Percentiles rank a stretch among this genome's conserved stretches.
Conservation (phyloP, 2,888 invertebrate species). For the Melipona bicolor region DNA sequence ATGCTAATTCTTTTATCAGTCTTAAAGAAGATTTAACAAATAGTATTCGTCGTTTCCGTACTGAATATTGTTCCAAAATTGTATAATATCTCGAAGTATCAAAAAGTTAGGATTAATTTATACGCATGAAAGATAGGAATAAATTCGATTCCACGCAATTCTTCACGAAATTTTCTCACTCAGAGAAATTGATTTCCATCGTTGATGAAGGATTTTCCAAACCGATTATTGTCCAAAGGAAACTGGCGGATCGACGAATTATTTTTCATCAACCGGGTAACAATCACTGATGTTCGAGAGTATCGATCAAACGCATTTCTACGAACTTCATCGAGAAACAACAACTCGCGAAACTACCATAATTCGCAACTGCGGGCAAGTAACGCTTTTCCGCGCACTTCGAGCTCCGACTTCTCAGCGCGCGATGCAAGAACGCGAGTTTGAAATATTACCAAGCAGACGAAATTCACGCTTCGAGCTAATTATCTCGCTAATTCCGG, state of each 20-base stretch:
- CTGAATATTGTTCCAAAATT: too few species aligned
- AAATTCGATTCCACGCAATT: too few species aligned
- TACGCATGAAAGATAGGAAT: too few species aligned
- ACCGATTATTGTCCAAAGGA: not conserved
- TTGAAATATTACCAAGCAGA: conserved; percentile 9
- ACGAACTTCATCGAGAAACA: not conserved
- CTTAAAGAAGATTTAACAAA: not conserved
- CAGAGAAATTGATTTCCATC: not conserved
- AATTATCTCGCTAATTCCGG: conserved; percentile 1
- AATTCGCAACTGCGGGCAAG: not conserved
- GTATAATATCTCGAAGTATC: too few species aligned
- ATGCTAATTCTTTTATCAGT: not conserved
- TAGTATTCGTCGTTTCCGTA: not conserved
- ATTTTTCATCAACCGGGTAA: not conserved
- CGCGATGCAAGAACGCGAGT: not conserved
- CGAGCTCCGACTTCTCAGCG: not conserved
- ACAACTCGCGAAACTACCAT: not conserved
- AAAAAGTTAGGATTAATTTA: too few species aligned
- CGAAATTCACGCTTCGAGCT: conserved; percentile 12
- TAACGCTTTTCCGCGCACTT: not conserved
- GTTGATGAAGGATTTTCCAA: not conserved
- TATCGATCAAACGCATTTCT: not conserved
- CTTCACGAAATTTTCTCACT: not conserved
- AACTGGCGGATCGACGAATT: not conserved
- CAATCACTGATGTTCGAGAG: too few species aligned